These are phyloP conservation scores for Potorous gilbertii DNA, from an alignment of 2,797 vertebrate species.

Conservation along the genomic window DNA sequence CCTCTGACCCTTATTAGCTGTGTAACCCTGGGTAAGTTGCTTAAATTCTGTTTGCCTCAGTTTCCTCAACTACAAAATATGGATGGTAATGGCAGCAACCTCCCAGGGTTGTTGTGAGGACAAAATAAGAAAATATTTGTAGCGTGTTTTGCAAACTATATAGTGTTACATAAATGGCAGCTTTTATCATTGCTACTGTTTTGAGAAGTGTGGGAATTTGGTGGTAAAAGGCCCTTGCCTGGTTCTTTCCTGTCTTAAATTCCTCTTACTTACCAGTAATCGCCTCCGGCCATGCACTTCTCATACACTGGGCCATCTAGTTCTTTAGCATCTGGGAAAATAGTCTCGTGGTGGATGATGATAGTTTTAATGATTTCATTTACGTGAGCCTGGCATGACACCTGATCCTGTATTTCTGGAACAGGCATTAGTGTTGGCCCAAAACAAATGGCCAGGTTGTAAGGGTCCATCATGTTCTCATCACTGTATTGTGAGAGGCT, in stretches of 20 bases:
- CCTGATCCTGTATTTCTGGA: constrained; percentile 97
- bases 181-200: background rate
- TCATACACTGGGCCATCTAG: constrained; percentile 97
- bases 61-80: background rate
- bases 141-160: background rate
- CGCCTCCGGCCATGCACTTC: constrained; percentile 98
- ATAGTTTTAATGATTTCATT: constrained; percentile 99
- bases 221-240: background rate
- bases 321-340: constrained; percentile 97
- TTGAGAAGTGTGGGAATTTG: background rate
- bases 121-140: background rate
- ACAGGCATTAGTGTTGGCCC: constrained; percentile 98
- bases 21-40: background rate
- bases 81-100: background rate
- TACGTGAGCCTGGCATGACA: constrained; percentile 98
- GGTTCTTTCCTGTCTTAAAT: background rate
- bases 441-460: constrained; percentile 98
- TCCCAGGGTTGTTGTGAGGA: background rate
- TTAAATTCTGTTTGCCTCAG: background rate
- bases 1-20: background rate
- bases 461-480: constrained; percentile 99
- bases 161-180: background rate
- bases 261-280: constrained; percentile 93
- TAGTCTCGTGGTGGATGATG: constrained; percentile 97
- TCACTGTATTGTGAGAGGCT: constrained; percentile 99